Evolutionary conservation across 2,797 vertebrate species (phyloP), one percentile per base, ranked within the genome.

Genomic region (Sandelia bainsii): DNA sequence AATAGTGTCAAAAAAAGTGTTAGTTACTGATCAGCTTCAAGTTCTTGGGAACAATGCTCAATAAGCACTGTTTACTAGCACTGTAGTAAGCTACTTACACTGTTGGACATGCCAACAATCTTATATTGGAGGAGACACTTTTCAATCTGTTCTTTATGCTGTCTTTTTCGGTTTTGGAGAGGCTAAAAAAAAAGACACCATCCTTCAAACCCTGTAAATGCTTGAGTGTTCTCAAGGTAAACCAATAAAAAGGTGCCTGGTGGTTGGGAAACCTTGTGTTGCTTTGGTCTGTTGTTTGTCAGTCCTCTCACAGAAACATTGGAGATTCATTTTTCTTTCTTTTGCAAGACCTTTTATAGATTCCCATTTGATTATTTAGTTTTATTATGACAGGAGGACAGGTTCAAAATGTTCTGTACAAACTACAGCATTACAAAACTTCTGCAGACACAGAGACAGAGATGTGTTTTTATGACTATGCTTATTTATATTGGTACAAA

Each of bases 401-500:
- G 13, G 39, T 11, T 42, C 4, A 12, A 32, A 19, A 34, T 12
- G 11, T 12, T 37, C 37, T 12, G 37, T 37, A 37, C 37, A 25
- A 44, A 45, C 22, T 6, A 42, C 8, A 29, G 1, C 6, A 20
- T 25, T n/a, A 44, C 7, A 11, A 12, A 39, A 13, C 22, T 0
- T 48, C 16, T 61, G 39, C 46, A 19, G 46, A 60, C 9, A 25
- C 42, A 19, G 27, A 23, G 1, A 14, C 16, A 32, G 25, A 1
- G 16, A 5, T 6, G 37, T 4, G 11, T 37, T 42, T 51, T 65
- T 64, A 39, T 13, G 42, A 59, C 34, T 32, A 1, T 19, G 20
- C 57, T 70, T 69, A 54, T 62, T 73, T 50, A 69, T 81, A 23
- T 60, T 20, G 14, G 10, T 42, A 46, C 44, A 62, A 60, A 56